phyloP scores from a whole-genome alignment of 2,888 invertebrate genomes.

The Amphipyra berbera region DNA sequence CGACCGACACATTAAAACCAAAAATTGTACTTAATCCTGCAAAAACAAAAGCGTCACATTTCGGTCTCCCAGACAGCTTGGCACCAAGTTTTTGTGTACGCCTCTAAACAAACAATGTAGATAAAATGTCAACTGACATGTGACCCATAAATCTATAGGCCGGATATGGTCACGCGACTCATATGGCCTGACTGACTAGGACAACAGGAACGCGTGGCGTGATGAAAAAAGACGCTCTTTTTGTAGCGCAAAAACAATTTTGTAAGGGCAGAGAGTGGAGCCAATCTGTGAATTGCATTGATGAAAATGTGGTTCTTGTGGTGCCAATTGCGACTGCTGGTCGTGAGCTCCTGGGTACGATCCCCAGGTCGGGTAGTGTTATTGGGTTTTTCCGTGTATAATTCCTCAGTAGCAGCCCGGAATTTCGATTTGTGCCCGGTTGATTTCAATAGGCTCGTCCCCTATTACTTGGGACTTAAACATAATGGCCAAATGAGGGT shows the following conservation, averaged over 20 bases:
- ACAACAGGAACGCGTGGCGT: constrained; percentile 47
- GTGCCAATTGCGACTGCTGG: no score
- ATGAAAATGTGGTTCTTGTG: constrained; percentile 7
- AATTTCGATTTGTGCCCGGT: no score
- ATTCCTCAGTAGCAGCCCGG: no score
- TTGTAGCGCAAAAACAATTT: not conserved
- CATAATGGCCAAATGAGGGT: no score
- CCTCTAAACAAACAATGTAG: constrained; percentile 60
- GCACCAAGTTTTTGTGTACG: constrained; percentile 78
- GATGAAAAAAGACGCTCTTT: constrained; percentile 20
- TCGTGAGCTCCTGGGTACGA: no score
- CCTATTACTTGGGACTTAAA: no score
- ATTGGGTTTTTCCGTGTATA: no score
- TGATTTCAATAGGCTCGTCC: no score
- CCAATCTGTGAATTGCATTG: constrained; percentile 7
- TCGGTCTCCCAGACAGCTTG: constrained; percentile 75
- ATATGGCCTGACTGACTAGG: constrained; percentile 30
- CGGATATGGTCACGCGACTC: constrained; percentile 78
- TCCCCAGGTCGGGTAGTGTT: no score
- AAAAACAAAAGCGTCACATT: constrained; percentile 45
- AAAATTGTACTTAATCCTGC: constrained; percentile 14
- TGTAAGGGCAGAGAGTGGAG: not conserved
- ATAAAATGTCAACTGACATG: constrained; percentile 64
- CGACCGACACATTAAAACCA: constrained; percentile 28
- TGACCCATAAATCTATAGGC: constrained; percentile 74